Base-by-base conservation (phyloP, 2,797 vertebrate species). In the Microhierax caerulescens region DNA sequence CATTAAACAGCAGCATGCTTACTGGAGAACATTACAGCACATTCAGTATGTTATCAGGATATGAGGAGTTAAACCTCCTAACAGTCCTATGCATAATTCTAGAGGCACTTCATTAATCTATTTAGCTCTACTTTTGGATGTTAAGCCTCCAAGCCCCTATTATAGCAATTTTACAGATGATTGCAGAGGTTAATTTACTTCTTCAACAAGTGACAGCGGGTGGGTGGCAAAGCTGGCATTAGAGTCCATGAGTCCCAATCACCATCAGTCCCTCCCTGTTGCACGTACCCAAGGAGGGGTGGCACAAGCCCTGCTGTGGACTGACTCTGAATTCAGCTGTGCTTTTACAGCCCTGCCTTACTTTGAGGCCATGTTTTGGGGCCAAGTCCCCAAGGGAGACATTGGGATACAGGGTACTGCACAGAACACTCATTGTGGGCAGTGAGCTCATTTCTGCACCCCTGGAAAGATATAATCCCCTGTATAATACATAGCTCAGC, bases 101-200 rank as follows among this genome's bases (percentile, higher is more conserved):
- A 81, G 82, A 91, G 67, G 41, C 57, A 84, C 47, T 84, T 94
- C 61, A 84, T 93, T 95, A 93, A 85, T 96, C 50, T 92, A 15
- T 92, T 97, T 95, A 89, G 64, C 72, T 87, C 81, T 77, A 9
- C 78, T 95, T 92, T 77, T 88, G 78, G 78, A 68, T 94, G 37
- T 83, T 83, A 77, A 90, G 68, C 68, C 41, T 85, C 61, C 85
- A 50, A 89, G 53, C 64, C 60, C 72, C 78, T 90, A 83, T 90
- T 84, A 95, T 1, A 90, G 64, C 82, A 93, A 96, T 95, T 97
- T 95, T 94, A 85, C 91, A 96, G 93, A 85, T 84, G 86, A 96
- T 47, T 94, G 94, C 88, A 93, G 91, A 95, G 88, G 94, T 97
- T 96, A 97, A 97, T 93, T 96, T 81, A 80, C 78, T 90, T 93